Conservation (phyloP, 1,140 invertebrate species). For the Mercenaria mercenaria region DNA sequence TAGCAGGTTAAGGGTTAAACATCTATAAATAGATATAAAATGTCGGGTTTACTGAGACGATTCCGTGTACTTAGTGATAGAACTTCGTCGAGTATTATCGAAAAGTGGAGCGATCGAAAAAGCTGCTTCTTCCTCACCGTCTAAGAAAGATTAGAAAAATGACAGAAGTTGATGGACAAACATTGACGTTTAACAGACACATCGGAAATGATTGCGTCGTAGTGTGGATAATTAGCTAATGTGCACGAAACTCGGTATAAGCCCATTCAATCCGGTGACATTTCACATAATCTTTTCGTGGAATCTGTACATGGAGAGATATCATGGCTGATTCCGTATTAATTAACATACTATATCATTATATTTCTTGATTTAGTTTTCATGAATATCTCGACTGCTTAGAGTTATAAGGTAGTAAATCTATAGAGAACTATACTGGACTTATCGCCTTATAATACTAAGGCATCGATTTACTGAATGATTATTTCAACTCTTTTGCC, state of each 20-base stretch:
- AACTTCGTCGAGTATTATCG: too few relatives aligned
- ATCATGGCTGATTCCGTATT: not conserved
- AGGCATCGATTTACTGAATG: too few relatives aligned
- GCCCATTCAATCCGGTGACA: not conserved
- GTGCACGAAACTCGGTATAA: not conserved
- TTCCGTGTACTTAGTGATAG: too few relatives aligned
- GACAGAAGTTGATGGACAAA: not conserved
- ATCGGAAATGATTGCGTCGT: conserved; percentile 6
- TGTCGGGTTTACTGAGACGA: too few relatives aligned
- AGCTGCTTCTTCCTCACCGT: not conserved
- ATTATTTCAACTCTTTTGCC: too few relatives aligned
- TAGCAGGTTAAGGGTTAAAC: too few relatives aligned
- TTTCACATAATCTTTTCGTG: not conserved
- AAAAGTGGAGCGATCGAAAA: too few relatives aligned
- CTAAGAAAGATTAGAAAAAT: conserved; percentile 22
- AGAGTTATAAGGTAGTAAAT: too few relatives aligned
- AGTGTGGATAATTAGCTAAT: not conserved
- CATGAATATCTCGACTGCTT: too few relatives aligned
- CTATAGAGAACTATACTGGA: too few relatives aligned
- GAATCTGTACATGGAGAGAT: not conserved
- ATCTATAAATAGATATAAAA: too few relatives aligned
- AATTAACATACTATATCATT: not conserved
- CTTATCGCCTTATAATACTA: too few relatives aligned
- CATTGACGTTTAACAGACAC: not conserved
- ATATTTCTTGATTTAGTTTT: not conserved